Percentiles rank a stretch among this genome's conserved stretches.
Evolutionary conservation across 1,140 invertebrate genomes (phyloP).

Genomic region (Trichogramma pretiosum): DNA sequence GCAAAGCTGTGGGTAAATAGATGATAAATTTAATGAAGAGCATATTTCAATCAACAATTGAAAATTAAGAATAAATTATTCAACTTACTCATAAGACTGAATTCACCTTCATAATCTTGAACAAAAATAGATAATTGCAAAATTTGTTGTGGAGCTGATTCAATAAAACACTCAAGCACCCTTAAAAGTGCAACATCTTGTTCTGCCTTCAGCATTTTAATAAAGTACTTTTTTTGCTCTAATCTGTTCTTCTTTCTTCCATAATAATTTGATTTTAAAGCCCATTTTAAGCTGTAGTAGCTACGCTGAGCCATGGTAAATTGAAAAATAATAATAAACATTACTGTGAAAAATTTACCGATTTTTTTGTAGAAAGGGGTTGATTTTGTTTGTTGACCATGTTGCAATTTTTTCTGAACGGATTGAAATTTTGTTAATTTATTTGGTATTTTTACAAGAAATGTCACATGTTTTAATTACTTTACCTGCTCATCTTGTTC

Average conservation of each 20-base stretch:
- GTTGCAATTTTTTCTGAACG: conserved; percentile 9
- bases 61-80: conserved; percentile 9
- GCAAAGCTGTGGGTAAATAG: conserved; percentile 45
- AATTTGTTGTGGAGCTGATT: conserved; percentile 80
- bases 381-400: not conserved
- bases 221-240: conserved; percentile 56
- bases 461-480: not conserved
- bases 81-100: conserved; percentile 37
- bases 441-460: not conserved
- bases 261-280: conserved; percentile 44
- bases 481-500: conserved; percentile 38
- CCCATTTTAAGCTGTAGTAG: conserved; percentile 49
- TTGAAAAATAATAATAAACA: conserved; percentile 44
- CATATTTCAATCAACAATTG: conserved; percentile 7
- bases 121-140: conserved; percentile 66
- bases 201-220: conserved; percentile 73
- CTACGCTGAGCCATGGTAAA: conserved; percentile 50
- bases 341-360: conserved; percentile 17
- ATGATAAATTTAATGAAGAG: conserved; percentile 11
- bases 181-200: conserved; percentile 74
- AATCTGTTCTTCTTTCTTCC: conserved; percentile 38
- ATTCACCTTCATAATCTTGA: conserved; percentile 39
- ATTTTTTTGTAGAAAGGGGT: conserved; percentile 8
- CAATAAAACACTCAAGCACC: conserved; percentile 83
- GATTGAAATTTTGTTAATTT: conserved; percentile 14